These are phyloP conservation scores for Centruroides sculpturatus DNA, from an alignment of 1,140 invertebrate species.

Conservation along the genomic window DNA sequence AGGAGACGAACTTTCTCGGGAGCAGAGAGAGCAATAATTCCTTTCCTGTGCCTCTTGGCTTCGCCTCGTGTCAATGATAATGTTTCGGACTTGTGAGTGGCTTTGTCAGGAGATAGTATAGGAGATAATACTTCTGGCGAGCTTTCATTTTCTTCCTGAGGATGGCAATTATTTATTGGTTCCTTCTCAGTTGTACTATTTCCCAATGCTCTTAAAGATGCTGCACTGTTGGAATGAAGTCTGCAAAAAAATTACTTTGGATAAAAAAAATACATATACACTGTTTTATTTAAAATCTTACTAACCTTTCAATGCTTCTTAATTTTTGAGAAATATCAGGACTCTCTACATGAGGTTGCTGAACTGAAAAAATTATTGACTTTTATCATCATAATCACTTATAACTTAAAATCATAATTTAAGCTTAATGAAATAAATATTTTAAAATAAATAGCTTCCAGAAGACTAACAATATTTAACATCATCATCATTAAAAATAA, in stretches of 20 bases:
- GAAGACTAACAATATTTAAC: too few relatives aligned
- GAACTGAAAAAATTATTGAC: too few relatives aligned
- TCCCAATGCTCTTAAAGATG: constrained; percentile 1
- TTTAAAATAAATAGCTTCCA: too few relatives aligned
- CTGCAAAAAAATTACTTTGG: not conserved
- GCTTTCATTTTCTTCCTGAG: not conserved
- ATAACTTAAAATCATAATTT: too few relatives aligned
- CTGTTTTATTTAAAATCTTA: too few relatives aligned
- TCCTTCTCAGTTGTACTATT: constrained; percentile 1
- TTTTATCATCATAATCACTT: too few relatives aligned
- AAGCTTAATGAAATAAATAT: too few relatives aligned
- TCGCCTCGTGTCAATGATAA: constrained; percentile 9
- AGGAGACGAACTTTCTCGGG: constrained; percentile 14
- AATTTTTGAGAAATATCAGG: too few relatives aligned
- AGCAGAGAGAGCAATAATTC: constrained; percentile 7
- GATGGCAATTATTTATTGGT: not conserved
- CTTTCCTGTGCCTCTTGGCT: constrained; percentile 8
- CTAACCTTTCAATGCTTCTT: too few relatives aligned
- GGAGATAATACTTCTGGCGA: not conserved
- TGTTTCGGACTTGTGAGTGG: constrained; percentile 5
- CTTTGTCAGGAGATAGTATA: constrained; percentile 7
- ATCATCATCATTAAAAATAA: too few relatives aligned
- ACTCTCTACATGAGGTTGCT: too few relatives aligned
- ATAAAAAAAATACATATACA: too few relatives aligned
- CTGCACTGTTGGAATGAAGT: constrained; percentile 5